phyloP scores from a whole-genome alignment of 1,140 invertebrate genomes.

The Diabrotica virgifera region DNA sequence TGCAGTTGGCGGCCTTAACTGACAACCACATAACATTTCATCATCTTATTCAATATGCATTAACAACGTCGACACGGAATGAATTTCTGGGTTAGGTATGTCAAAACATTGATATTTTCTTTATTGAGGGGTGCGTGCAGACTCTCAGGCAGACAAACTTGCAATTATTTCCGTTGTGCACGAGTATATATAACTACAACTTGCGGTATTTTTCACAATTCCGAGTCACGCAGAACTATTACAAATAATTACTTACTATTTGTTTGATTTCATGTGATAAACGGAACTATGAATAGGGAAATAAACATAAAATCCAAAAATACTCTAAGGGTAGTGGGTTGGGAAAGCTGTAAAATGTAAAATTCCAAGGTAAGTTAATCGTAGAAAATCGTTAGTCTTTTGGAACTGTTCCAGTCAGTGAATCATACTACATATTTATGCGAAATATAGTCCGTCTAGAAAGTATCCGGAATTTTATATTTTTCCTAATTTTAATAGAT shows the following conservation, averaged over 20 bases:
- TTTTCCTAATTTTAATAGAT: too few species aligned
- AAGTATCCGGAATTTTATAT: too few species aligned
- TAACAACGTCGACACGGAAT: neutral
- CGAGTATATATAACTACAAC: conserved; percentile 27
- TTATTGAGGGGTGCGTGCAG: conserved; percentile 27
- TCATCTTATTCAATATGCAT: too few species aligned
- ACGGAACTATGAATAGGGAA: neutral
- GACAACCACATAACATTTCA: too few species aligned
- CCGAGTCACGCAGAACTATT: conserved; percentile 31
- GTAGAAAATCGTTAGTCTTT: too few species aligned
- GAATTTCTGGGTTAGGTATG: neutral
- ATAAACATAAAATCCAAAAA: neutral
- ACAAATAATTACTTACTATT: conserved; percentile 35
- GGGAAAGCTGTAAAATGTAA: too few species aligned
- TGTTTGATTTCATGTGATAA: conserved; percentile 34
- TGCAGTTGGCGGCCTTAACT: too few species aligned
- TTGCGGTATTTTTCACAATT: conserved; percentile 27
- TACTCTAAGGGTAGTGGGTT: neutral
- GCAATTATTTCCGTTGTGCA: conserved; percentile 33
- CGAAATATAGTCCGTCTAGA: too few species aligned
- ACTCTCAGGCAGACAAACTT: conserved; percentile 29
- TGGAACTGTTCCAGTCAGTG: too few species aligned
- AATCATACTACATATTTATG: too few species aligned
- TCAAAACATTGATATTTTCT: conserved; percentile 10
- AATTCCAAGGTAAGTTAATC: too few species aligned